phyloP scores from a whole-genome alignment of 2,888 invertebrate species.

The Myopa tessellatipennis region DNA sequence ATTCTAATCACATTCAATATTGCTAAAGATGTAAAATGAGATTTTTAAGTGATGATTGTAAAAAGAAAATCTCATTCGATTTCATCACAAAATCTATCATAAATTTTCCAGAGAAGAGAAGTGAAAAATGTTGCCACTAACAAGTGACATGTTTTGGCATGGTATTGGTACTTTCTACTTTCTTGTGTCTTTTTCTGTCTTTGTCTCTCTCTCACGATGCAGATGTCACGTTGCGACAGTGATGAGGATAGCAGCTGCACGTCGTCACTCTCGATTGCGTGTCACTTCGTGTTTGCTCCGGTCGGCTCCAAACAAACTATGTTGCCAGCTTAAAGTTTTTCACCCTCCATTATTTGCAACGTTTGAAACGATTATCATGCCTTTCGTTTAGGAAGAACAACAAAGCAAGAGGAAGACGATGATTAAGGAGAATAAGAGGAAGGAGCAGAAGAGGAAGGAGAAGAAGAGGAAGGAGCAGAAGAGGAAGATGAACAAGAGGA shows the following conservation, averaged over 20 bases:
- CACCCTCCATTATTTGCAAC: not conserved
- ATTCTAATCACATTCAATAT: not conserved
- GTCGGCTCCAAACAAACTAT: conserved; percentile 30
- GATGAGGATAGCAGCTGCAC: conserved; percentile 35
- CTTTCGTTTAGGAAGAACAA: not conserved
- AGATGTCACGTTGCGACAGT: not conserved
- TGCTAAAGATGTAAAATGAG: not conserved
- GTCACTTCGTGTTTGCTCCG: not conserved
- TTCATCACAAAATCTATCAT: not conserved
- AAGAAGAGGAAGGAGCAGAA: not conserved
- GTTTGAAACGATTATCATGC: not conserved
- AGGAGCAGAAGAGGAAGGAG: not conserved
- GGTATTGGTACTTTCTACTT: not conserved
- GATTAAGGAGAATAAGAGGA: not conserved
- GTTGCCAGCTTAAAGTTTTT: conserved; percentile 27
- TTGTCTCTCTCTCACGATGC: not conserved
- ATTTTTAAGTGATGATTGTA: not conserved
- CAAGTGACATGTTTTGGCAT: not conserved
- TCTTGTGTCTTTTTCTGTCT: too few relatives aligned
- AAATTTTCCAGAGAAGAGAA: not conserved
- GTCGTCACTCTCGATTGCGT: conserved; percentile 26
- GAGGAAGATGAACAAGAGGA: not conserved
- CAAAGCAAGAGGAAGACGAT: conserved; percentile 16
- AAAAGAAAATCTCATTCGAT: not conserved
- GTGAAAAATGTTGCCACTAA: not conserved